Conservation (phyloP, 2,888 invertebrate species). For the Aphodius granarius region DNA sequence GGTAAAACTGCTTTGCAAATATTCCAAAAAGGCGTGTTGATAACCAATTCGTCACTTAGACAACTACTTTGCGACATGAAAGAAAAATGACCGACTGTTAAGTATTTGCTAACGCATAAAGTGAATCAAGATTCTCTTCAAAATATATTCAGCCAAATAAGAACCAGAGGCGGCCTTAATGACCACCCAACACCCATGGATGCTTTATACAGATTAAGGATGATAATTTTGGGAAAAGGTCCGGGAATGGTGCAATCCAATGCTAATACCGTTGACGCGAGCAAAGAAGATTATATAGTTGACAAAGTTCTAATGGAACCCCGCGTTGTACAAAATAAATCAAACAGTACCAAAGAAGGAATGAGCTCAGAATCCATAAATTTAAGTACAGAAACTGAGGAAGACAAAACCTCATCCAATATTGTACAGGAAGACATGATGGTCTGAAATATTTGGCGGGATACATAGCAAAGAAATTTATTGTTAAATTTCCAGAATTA, state of each 20-base stretch:
- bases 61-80: constrained; percentile 23
- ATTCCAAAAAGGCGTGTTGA: constrained; percentile 32
- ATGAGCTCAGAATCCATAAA: no score
- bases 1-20: constrained; percentile 25
- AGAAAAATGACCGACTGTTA: constrained; percentile 13
- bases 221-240: constrained; percentile 31
- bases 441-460: constrained; percentile 7
- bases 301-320: no score
- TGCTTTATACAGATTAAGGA: constrained; percentile 28
- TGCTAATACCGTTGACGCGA: no score
- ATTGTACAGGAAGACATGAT: constrained; percentile 1
- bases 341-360: no score
- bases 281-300: no score
- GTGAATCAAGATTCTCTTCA: constrained; percentile 32
- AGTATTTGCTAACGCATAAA: constrained; percentile 28
- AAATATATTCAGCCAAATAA: constrained; percentile 26
- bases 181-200: constrained; percentile 34
- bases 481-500: not conserved
- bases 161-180: constrained; percentile 30
- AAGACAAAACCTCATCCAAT: no score
- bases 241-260: no score
- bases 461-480: constrained; percentile 3
- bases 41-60: constrained; percentile 28
- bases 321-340: no score
- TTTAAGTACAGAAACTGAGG: not conserved